phyloP scores from a whole-genome alignment of 2,797 vertebrate species.

The Neosalanx taihuensis region DNA sequence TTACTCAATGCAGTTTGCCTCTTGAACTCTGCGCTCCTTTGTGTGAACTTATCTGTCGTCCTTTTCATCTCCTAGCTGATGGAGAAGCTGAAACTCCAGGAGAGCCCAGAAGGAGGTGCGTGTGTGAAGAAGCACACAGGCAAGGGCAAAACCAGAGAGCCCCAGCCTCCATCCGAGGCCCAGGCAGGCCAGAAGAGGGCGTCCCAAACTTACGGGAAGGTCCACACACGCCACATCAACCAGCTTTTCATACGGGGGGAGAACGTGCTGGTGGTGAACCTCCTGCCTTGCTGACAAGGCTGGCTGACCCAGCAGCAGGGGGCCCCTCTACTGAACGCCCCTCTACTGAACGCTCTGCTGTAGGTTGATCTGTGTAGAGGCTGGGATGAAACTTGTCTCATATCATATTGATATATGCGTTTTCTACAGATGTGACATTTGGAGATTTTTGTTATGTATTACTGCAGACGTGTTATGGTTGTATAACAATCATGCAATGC shows the following conservation, averaged over 20 bases:
- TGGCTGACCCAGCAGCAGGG: not conserved
- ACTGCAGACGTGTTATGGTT: conserved; percentile 15
- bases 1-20: too few relatives aligned
- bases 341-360: not conserved
- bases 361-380: not conserved
- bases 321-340: too few relatives aligned
- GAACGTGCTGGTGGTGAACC: conserved; percentile 89
- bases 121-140: conserved; percentile 50
- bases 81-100: conserved; percentile 87
- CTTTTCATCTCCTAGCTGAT: conserved; percentile 78
- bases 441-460: conserved; percentile 45
- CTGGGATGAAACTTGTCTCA: conserved; percentile 5
- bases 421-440: conserved; percentile 23
- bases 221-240: conserved; percentile 90
- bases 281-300: conserved; percentile 75
- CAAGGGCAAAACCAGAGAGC: conserved; percentile 30
- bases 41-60: too few relatives aligned
- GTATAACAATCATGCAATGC: not conserved
- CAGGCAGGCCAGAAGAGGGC: conserved; percentile 47
- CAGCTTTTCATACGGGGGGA: conserved; percentile 97
- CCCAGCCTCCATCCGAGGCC: conserved; percentile 5
- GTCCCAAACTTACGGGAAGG: conserved; percentile 78
- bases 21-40: too few relatives aligned
- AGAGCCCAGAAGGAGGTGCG: conserved; percentile 65
- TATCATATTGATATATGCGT: conserved; percentile 78